Percentiles rank a stretch among this genome's conserved stretches.
Evolutionary conservation across 1,140 invertebrate species (phyloP).

Genomic region (Caerostris darwini): DNA sequence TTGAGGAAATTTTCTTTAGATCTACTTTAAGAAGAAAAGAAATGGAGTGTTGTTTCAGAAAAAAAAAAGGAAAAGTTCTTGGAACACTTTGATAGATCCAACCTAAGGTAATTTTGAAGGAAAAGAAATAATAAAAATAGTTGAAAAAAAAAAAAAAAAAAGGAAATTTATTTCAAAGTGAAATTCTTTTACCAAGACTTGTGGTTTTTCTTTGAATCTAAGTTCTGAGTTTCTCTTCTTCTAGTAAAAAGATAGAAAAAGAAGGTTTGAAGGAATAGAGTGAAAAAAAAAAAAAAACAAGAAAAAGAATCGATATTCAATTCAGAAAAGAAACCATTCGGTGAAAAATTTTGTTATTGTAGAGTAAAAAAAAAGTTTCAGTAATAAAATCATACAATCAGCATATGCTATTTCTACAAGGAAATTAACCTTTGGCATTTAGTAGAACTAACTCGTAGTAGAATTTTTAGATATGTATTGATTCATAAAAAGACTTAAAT

Average conservation of each 20-base stretch:
- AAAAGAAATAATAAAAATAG: slow-evolving; percentile 12
- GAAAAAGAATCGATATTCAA: slow-evolving; percentile 9
- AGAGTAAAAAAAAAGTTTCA: too few species aligned
- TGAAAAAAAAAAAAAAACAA: neutral
- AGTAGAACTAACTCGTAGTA: too few species aligned
- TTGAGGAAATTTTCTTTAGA: neutral
- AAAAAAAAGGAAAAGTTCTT: neutral
- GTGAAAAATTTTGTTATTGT: neutral
- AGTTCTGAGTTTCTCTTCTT: neutral
- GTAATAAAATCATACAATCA: too few species aligned
- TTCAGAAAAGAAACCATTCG: neutral
- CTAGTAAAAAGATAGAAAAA: neutral
- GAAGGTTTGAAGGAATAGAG: neutral
- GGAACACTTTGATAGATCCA: neutral
- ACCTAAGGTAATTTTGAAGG: slow-evolving; percentile 5
- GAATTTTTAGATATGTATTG: too few species aligned
- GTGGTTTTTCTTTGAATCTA: slow-evolving; percentile 20
- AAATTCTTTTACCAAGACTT: neutral
- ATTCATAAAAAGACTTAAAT: too few species aligned
- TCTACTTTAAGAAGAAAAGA: neutral
- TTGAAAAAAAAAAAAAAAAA: neutral
- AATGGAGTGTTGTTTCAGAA: neutral
- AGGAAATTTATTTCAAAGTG: slow-evolving; percentile 33
- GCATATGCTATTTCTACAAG: too few species aligned
- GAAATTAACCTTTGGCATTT: too few species aligned